A percentile compares a stretch with the other conserved stretches of the same genome.
These are phyloP conservation scores for Cheilosia vernalis DNA, from an alignment of 2,888 invertebrate species.

Conservation along the genomic window DNA sequence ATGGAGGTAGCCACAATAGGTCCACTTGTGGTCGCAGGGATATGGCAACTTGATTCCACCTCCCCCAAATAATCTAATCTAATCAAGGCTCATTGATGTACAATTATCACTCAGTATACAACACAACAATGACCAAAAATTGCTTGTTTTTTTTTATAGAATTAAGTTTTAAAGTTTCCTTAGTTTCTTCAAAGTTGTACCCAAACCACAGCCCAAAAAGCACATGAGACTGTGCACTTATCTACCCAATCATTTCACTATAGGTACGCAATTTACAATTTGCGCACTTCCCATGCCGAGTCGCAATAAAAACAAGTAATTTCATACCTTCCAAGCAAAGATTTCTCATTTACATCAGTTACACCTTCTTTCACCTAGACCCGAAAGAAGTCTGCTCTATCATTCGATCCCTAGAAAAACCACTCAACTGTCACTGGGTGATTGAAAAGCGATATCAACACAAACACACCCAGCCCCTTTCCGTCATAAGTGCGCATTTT, in stretches of 20 bases:
- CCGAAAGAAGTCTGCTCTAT: not conserved
- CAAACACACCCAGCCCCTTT: not conserved
- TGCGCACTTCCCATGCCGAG: conserved; percentile 1
- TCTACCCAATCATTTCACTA: not conserved
- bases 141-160: too few species aligned
- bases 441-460: conserved; percentile 33
- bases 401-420: conserved; percentile 26
- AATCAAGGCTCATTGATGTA: too few species aligned
- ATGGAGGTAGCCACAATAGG: too few species aligned
- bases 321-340: conserved; percentile 11
- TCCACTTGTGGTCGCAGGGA: too few species aligned
- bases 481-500: not conserved
- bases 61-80: too few species aligned
- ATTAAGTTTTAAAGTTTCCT: too few species aligned
- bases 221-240: not conserved
- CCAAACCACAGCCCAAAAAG: not conserved
- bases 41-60: too few species aligned
- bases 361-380: conserved; percentile 36
- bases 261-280: conserved; percentile 1
- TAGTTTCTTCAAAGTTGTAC: not conserved
- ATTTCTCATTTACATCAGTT: conserved; percentile 39
- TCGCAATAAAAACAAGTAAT: conserved; percentile 15
- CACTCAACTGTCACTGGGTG: conserved; percentile 44
- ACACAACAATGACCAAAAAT: too few species aligned
- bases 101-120: too few species aligned